Conservation (phyloP, 2,888 invertebrate species). For the Drosophila emarginata region DNA sequence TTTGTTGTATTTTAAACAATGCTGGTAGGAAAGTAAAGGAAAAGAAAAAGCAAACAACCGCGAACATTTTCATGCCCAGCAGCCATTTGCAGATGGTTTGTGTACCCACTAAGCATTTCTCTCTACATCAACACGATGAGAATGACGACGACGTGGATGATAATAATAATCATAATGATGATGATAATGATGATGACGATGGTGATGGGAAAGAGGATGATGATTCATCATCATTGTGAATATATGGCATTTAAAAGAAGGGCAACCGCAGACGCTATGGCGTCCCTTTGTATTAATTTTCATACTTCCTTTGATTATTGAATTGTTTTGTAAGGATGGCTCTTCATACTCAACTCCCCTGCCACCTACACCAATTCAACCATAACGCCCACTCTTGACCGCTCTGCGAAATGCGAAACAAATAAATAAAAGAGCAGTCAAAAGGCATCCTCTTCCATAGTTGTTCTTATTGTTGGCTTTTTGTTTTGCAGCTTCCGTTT, state of each 20-base stretch:
- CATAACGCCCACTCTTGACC: slow-evolving; percentile 22
- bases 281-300: slow-evolving; percentile 68
- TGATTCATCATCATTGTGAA: slow-evolving; percentile 27
- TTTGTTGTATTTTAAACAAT: slow-evolving; percentile 51
- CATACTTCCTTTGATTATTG: slow-evolving; percentile 64
- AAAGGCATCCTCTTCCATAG: slow-evolving; percentile 38
- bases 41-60: slow-evolving; percentile 28
- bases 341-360: not conserved
- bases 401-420: slow-evolving; percentile 54
- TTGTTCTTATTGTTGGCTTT: slow-evolving; percentile 33
- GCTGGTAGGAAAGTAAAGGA: slow-evolving; percentile 21
- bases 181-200: not conserved
- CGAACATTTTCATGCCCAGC: slow-evolving; percentile 33
- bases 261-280: slow-evolving; percentile 25
- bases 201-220: slow-evolving; percentile 17
- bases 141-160: not conserved
- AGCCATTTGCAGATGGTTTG: slow-evolving; percentile 39
- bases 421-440: slow-evolving; percentile 62
- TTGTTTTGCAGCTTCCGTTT: slow-evolving; percentile 53
- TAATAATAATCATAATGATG: slow-evolving; percentile 7
- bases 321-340: slow-evolving; percentile 38
- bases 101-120: slow-evolving; percentile 32
- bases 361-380: not conserved
- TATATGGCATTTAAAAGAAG: slow-evolving; percentile 33
- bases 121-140: not conserved